Conservation (phyloP, 2,113 vertebrate genomes). For the Mola mola region DNA sequence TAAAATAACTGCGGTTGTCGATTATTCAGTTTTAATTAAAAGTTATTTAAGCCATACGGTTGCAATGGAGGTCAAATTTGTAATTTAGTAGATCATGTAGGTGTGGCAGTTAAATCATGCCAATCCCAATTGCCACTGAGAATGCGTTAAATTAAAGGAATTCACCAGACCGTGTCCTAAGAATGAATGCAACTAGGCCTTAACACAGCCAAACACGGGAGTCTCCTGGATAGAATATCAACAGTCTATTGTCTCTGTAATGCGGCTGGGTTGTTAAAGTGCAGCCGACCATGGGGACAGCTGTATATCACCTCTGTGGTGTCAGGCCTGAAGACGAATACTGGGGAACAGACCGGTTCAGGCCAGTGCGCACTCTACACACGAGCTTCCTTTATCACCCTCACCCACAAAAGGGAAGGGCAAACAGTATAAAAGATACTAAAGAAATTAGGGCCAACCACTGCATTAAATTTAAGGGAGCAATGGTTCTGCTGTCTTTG, state of each 20-base stretch:
- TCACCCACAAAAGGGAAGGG: no score
- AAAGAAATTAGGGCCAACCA: no score
- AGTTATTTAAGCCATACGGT: constrained; percentile 23
- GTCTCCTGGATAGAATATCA: constrained; percentile 74
- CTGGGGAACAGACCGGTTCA: neutral
- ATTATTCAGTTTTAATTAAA: constrained; percentile 27
- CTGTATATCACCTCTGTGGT: constrained; percentile 74
- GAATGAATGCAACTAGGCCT: constrained; percentile 54
- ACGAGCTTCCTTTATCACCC: no score
- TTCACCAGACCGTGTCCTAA: constrained; percentile 44
- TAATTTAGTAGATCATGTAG: constrained; percentile 33
- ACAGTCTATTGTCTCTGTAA: constrained; percentile 73
- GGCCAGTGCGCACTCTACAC: no score
- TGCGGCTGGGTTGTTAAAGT: constrained; percentile 63
- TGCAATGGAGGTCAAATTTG: constrained; percentile 12
- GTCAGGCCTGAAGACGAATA: constrained; percentile 70
- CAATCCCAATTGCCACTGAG: constrained; percentile 26
- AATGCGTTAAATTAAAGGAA: constrained; percentile 60
- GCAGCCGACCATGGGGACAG: constrained; percentile 68
- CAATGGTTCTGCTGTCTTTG: no score
- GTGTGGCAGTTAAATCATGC: constrained; percentile 51
- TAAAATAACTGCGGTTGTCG: constrained; percentile 17
- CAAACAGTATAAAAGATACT: no score
- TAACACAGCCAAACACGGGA: constrained; percentile 43
- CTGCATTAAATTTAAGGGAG: no score